Evolutionary conservation across 2,797 vertebrate genomes (phyloP).

Genomic region (Rhinichthys osculus): DNA sequence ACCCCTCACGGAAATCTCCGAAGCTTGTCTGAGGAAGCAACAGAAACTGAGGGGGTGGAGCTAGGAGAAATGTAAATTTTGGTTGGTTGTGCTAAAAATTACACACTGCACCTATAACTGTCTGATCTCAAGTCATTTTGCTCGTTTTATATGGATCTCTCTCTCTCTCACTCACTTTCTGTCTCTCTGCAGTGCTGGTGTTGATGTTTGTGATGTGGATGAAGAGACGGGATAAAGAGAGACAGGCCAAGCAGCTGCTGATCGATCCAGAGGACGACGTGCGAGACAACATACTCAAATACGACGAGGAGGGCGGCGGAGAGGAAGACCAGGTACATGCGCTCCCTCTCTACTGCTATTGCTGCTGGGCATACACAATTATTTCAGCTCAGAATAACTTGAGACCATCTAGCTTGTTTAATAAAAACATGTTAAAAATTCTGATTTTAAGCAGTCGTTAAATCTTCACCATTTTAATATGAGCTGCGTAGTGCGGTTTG

Average conservation of each 20-base stretch:
- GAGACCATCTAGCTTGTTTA: neutral
- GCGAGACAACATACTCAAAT: conserved; percentile 90
- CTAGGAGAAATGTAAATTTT: neutral
- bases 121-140: conserved; percentile 35
- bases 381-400: neutral
- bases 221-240: conserved; percentile 89
- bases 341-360: neutral
- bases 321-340: conserved; percentile 87
- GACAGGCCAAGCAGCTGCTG: conserved; percentile 89
- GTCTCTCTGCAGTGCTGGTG: conserved; percentile 78
- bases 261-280: conserved; percentile 91
- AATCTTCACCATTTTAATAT: conserved; percentile 7
- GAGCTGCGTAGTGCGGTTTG: neutral
- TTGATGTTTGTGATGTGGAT: conserved; percentile 92
- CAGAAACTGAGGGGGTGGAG: neutral
- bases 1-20: neutral
- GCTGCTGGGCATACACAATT: neutral
- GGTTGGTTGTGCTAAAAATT: neutral
- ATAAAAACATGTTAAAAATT: neutral
- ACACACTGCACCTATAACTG: conserved; percentile 4
- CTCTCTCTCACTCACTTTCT: neutral
- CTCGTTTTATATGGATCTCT: conserved; percentile 39
- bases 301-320: conserved; percentile 89
- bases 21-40: neutral
- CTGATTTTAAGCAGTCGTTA: neutral